A percentile compares a stretch with the other conserved stretches of the same genome.
These are phyloP conservation scores for Xiphorhynchus erythropygius DNA, from an alignment of 2,797 vertebrate genomes.

Conservation along the genomic window DNA sequence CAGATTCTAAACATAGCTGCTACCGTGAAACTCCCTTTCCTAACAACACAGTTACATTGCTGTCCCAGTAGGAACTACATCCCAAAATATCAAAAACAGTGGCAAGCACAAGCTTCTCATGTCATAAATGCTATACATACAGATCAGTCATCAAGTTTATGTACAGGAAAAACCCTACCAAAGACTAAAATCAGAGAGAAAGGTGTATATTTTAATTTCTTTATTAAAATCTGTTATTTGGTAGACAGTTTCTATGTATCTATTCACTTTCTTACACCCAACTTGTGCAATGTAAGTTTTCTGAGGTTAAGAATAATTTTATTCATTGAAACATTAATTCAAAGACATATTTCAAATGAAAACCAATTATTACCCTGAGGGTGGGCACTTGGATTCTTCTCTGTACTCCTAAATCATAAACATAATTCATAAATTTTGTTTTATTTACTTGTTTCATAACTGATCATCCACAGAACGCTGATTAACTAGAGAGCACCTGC, in stretches of 20 bases:
- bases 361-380: not conserved
- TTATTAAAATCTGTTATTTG: not conserved
- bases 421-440: not conserved
- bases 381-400: not conserved
- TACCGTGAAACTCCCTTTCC: not conserved
- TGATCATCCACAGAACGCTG: not conserved
- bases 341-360: not conserved
- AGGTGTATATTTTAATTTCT: not conserved
- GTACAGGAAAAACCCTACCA: not conserved
- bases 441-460: not conserved
- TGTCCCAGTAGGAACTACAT: not conserved
- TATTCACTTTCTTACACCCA: not conserved
- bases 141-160: not conserved
- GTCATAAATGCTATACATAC: not conserved
- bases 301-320: not conserved
- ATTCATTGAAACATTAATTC: not conserved
- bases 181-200: not conserved
- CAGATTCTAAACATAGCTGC: not conserved
- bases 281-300: not conserved
- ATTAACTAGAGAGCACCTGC: not conserved
- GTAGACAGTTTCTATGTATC: not conserved
- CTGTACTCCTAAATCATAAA: not conserved
- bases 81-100: not conserved
- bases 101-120: not conserved
- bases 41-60: not conserved